These are phyloP conservation scores for Vireo altiloquus DNA, from an alignment of 2,113 vertebrate genomes.

Conservation along the genomic window DNA sequence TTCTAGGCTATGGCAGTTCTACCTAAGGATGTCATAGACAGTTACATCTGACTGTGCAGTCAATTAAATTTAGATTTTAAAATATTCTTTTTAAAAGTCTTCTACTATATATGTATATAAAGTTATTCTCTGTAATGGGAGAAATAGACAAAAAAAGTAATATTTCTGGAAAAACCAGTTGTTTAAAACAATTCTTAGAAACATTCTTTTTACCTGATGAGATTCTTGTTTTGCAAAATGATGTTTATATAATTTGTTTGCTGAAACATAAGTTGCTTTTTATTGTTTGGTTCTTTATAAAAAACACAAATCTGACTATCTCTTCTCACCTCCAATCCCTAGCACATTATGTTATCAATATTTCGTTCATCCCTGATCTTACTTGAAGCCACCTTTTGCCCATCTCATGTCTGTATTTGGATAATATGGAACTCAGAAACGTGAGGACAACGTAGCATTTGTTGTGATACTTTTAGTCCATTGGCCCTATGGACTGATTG, in stretches of 20 bases:
- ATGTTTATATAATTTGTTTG: neutral
- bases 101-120: neutral
- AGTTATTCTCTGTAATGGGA: neutral
- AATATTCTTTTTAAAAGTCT: neutral
- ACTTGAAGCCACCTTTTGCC: neutral
- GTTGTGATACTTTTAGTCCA: neutral
- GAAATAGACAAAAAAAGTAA: neutral
- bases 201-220: neutral
- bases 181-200: neutral
- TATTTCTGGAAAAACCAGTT: neutral
- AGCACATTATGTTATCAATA: rapidly evolving
- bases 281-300: neutral
- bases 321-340: neutral
- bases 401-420: neutral
- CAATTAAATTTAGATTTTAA: neutral
- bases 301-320: neutral
- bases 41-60: neutral
- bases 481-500: neutral
- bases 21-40: neutral
- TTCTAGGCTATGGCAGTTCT: neutral
- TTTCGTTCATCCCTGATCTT: neutral
- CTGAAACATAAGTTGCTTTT: neutral
- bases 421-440: neutral
- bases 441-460: neutral
- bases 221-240: neutral